These are phyloP conservation scores for Phasianus colchicus DNA, from an alignment of 2,113 vertebrate species.

Conservation along the genomic window DNA sequence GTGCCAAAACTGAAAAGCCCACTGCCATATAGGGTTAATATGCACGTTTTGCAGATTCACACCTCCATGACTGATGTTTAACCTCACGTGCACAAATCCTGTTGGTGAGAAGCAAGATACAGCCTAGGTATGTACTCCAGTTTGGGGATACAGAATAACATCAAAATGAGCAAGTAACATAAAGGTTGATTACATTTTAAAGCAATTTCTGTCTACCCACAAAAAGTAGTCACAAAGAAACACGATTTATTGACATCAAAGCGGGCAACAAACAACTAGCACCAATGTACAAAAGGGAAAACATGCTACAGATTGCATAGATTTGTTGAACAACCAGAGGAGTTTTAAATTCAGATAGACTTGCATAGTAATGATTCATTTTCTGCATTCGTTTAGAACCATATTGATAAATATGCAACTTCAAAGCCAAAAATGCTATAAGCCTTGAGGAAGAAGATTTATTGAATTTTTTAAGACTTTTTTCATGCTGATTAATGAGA, in stretches of 20 bases:
- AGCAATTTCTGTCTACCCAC: too few relatives aligned
- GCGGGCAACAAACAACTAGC: background rate
- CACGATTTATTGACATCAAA: background rate
- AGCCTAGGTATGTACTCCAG: background rate
- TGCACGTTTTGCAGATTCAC: background rate
- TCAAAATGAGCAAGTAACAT: too few relatives aligned
- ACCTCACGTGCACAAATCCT: background rate
- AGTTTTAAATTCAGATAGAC: slow-evolving; percentile 22
- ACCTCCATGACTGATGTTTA: background rate
- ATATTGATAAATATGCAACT: background rate
- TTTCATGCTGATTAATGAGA: background rate
- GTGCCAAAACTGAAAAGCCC: background rate
- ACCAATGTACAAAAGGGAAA: background rate
- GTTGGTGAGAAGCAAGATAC: background rate
- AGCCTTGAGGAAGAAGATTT: background rate
- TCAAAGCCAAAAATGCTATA: slow-evolving; percentile 7
- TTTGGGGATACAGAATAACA: background rate
- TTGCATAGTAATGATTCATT: background rate
- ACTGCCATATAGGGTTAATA: background rate
- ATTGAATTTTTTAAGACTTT: background rate
- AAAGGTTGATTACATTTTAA: too few relatives aligned
- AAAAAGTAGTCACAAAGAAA: too few relatives aligned
- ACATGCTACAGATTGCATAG: background rate
- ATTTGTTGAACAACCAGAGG: background rate
- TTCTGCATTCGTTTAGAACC: background rate